These are phyloP conservation scores for Morpho achilles DNA, from an alignment of 2,888 invertebrate species.

Conservation along the genomic window DNA sequence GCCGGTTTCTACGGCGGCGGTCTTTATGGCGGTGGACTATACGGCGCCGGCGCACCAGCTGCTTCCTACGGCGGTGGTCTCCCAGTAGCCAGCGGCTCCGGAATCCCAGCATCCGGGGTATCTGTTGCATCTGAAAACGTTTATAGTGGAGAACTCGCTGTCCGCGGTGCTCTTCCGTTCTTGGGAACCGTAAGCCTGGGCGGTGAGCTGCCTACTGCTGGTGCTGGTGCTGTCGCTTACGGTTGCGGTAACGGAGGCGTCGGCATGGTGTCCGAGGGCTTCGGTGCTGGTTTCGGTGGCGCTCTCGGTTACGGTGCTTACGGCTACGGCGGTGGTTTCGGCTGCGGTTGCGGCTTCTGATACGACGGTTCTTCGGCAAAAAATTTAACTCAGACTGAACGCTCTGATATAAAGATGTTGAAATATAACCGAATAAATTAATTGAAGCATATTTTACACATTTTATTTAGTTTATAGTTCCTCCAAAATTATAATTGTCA, in stretches of 20 bases:
- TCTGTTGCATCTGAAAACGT: slow-evolving; percentile 40
- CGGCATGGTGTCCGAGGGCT: slow-evolving; percentile 25
- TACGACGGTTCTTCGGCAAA: too few relatives aligned
- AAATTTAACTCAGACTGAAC: too few relatives aligned
- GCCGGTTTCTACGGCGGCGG: slow-evolving; percentile 8
- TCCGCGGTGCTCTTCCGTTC: slow-evolving; percentile 29
- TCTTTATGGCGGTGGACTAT: slow-evolving; percentile 1
- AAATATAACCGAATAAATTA: too few relatives aligned
- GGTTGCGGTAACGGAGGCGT: slow-evolving; percentile 31
- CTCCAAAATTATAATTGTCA: too few relatives aligned
- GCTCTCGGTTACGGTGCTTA: slow-evolving; percentile 28
- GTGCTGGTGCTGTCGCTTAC: slow-evolving; percentile 31
- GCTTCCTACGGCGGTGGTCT: slow-evolving; percentile 29
- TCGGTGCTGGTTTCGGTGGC: slow-evolving; percentile 25
- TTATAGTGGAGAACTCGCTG: slow-evolving; percentile 36
- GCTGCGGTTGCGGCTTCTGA: slow-evolving; percentile 13
- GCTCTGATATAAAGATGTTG: too few relatives aligned
- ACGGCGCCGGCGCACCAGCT: slow-evolving; percentile 3
- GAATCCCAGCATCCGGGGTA: slow-evolving; percentile 35
- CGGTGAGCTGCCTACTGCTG: slow-evolving; percentile 30
- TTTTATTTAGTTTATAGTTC: too few relatives aligned
- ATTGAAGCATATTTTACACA: too few relatives aligned
- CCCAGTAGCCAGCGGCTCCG: slow-evolving; percentile 33
- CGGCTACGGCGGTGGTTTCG: slow-evolving; percentile 3
- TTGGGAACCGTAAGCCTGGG: slow-evolving; percentile 23